Evolutionary conservation across 1,140 invertebrate species (phyloP).

Genomic region (Adelges cooleyi): DNA sequence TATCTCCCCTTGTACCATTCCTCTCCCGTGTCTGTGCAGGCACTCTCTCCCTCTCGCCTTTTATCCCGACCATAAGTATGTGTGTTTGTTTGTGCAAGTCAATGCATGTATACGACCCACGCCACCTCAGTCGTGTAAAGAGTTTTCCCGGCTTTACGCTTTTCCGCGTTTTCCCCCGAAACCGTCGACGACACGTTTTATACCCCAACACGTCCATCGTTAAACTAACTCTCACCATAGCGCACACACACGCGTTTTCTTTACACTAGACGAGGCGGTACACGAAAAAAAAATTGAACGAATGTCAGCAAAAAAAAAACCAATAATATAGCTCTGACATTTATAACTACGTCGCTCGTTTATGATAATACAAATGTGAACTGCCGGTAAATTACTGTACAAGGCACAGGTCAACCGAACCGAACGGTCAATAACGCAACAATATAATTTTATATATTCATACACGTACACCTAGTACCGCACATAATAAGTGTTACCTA

Average conservation of each 20-base stretch:
- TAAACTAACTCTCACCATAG: background rate
- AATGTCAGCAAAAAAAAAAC: no score
- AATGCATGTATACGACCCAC: background rate
- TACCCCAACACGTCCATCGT: constrained; percentile 25
- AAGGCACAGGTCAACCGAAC: no score
- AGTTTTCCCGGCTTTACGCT: background rate
- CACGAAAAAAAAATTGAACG: no score
- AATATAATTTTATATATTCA: no score
- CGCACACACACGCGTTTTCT: background rate
- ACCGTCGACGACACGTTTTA: background rate
- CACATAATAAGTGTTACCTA: no score
- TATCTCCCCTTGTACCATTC: background rate
- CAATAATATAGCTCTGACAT: no score
- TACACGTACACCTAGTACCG: no score
- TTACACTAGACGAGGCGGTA: no score
- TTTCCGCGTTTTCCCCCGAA: background rate
- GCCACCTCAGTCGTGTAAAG: background rate
- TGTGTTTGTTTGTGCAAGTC: background rate
- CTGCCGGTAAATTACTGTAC: no score
- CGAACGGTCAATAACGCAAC: no score
- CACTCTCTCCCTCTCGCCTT: background rate
- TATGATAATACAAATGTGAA: no score
- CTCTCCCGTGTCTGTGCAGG: background rate
- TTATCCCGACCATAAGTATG: background rate
- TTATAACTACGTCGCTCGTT: no score